Base-by-base conservation (phyloP, 2,888 invertebrate genomes). In the Tolmerus cingulatus region DNA sequence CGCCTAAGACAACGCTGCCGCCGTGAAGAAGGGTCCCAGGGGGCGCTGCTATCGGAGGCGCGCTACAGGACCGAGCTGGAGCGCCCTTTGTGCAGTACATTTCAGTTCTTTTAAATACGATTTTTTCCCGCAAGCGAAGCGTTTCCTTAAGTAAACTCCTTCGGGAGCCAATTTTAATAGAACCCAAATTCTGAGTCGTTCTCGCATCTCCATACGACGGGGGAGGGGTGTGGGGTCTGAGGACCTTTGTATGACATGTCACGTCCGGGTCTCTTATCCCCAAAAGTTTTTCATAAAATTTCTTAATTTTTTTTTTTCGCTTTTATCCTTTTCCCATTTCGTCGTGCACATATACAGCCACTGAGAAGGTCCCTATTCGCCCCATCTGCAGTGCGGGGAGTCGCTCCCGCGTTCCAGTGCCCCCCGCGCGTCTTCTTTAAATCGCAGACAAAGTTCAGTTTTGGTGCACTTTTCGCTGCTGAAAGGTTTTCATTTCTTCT, bases 391-490 rank as follows among this genome's bases (percentile, higher is more conserved):
- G 74, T 23, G 16, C 14, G 14, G 74, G 74, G 34, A n/a, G 66
- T 37, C 76, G 34, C n/a, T 66, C 74, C 40, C 74, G 40, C 74
- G 43, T 74, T 46, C 74, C 85, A 74, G 51, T 16, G 51, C n/a
- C 8, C 51, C 16, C 14, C n/a, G 27, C 16, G 40, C 30, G 30
- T 51, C 37, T 51, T 74, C 51, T 74, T 74, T n/a, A 74, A 85
- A 85, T 85, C 46, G 37, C 85, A 85, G 85, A 85, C 74, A 46
- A 85, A 85, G 46, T 85, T 84, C 74, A 74, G 84, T 37, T 46
- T 55, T 74, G 43, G 74, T 74, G 74, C 74, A 85, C 85, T 74
- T 85, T 85, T 85, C 74, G 46, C 82, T 34, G 57, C 40, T 57
- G 51, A 82, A 66, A 66, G 82, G 51, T 51, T 82, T 57, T 51